Base-by-base conservation (phyloP, 2,888 invertebrate species). In the Tachina grossa region DNA sequence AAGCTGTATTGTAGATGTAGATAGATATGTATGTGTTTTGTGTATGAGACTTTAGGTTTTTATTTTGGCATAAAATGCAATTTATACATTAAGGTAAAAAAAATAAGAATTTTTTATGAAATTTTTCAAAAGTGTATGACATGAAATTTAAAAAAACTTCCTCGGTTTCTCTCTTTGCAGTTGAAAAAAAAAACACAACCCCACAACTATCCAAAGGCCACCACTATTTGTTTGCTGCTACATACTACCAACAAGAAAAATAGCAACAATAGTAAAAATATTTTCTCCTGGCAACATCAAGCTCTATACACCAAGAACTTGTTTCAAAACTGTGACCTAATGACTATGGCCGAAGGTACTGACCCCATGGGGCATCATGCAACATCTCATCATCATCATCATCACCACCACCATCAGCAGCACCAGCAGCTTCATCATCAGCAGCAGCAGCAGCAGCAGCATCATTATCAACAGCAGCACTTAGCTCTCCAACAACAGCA, bases 261-360 rank as follows among this genome's bases (percentile, higher is more conserved):
- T 14, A 14, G 5, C n/a, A 13, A 13, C 22, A 55, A 55, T 11
- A 57, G 14, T 9, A 57, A 13, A 31, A 6, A 4, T 14, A 2
- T n/a, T 4, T 9, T 51, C 16, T 16, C 19, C 1, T 3, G 14
- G 31, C 22, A 57, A 57, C 22, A 41, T 49, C 69, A 22, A 57
- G 63, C 41, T 49, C 53, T 31, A 39, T 55, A 39, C 39, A 39
- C 19, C 61, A 55, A 83, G 68, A 71, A 71, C 84, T 87, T 88
- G 71, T 57, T 63, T 88, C 89, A 91, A 89, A 92, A 91, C 89
- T 87, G 90, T 91, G 92, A 93, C 92, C 94, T 94, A 93, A 95
- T 95, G 95, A 95, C 95, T 94, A 96, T 96, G 95, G 95, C 95
- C 93, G 94, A 94, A 94, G 94, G 94, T 93, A 94, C 94, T 92